Evolutionary conservation across 2,888 invertebrate genomes (phyloP).

Genomic region (Abrostola tripartita): DNA sequence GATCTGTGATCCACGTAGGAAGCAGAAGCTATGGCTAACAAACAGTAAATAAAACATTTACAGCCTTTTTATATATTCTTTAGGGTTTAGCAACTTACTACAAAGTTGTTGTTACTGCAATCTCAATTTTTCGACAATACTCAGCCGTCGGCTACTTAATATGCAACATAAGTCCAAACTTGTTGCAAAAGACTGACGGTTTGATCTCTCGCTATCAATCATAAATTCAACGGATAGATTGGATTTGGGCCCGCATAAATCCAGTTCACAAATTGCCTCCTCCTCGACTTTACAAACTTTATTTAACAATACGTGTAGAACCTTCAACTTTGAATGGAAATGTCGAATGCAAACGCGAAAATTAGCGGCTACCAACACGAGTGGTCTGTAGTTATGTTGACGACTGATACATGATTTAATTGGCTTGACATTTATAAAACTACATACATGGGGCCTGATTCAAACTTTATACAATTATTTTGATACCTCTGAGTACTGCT

Average conservation of each 20-base stretch:
- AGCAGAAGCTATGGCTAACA: too few relatives aligned
- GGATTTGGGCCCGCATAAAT: constrained; percentile 67
- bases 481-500: too few relatives aligned
- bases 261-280: constrained; percentile 60
- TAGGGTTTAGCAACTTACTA: too few relatives aligned
- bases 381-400: neutral
- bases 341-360: constrained; percentile 59
- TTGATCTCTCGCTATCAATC: constrained; percentile 66
- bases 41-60: too few relatives aligned
- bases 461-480: too few relatives aligned
- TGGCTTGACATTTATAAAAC: constrained; percentile 1
- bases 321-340: constrained; percentile 54
- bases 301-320: constrained; percentile 58
- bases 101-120: too few relatives aligned
- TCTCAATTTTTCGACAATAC: too few relatives aligned
- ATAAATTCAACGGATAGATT: constrained; percentile 67
- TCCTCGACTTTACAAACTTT: constrained; percentile 61
- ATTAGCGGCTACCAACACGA: constrained; percentile 25
- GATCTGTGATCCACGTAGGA: too few relatives aligned
- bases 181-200: constrained; percentile 52
- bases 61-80: too few relatives aligned
- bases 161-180: constrained; percentile 58
- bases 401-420: neutral
- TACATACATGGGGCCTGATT: neutral
- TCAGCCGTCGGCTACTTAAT: constrained; percentile 47